Evolutionary conservation across 2,888 invertebrate genomes (phyloP), one percentile per base, ranked within the genome.

Genomic region (Deilephila porcellus): DNA sequence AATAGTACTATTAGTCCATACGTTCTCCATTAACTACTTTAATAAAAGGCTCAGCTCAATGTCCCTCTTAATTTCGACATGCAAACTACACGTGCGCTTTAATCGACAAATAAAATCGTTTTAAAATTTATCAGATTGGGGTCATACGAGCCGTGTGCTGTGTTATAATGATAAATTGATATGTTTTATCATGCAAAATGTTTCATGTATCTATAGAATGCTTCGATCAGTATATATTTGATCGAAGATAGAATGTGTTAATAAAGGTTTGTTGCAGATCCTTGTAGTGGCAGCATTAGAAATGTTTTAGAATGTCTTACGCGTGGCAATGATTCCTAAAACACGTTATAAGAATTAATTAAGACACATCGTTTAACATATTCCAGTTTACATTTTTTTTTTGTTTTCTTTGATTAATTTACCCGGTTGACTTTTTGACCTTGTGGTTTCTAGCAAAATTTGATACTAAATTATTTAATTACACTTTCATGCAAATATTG

Each of bases 401-500:
- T 60, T 25, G 60, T 20, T 11, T 60, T 8, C 62, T 29, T 29
- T 3, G 29, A 60, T 7, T 19, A 34, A 34, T 19, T 63, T n/a
- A 25, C 1, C n/a, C n/a, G 6, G 8, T 52, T 20, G 25, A 25
- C 52, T 52, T 52, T 52, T 25, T 45, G 25, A 14, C 25, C 25
- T 67, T 67, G 17, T 52, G 14, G 25, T 34, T 17, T 67, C 45
- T 67, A 25, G n/a, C 17, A 11, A 56, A 20, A 64, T 8, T 37
- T 45, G 60, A 60, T 37, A 64, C 34, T 20, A 64, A 20, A 64
- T 20, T 11, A 45, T 45, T 64, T 29, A 11, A 45, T 52, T 52
- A 52, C 52, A 17, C 45, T 20, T 20, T 64, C 37, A 73, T 53
- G 73, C 74, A 73, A 74, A 72, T 75, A 76, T 34, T 75, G 71